Evolutionary conservation across 1,140 invertebrate genomes (phyloP).

Genomic region (Watersipora subatra): DNA sequence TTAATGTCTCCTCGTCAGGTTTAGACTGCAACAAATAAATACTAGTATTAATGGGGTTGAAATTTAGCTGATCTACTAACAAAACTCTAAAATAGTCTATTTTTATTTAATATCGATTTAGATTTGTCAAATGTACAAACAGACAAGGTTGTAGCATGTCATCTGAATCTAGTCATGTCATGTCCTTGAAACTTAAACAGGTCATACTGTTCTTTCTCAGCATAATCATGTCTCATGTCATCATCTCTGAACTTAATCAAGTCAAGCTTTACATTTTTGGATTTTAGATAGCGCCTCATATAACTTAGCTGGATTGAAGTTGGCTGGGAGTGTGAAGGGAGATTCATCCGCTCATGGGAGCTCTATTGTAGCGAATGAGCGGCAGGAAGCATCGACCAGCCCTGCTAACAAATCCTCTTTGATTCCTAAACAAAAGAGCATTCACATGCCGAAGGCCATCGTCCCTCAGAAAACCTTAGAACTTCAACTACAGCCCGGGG

Average conservation of each 20-base stretch:
- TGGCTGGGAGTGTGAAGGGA: slow-evolving; percentile 15
- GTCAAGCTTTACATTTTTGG: too few relatives aligned
- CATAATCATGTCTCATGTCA: too few relatives aligned
- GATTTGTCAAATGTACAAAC: too few relatives aligned
- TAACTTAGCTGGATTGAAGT: slow-evolving; percentile 18
- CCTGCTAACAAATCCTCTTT: neutral
- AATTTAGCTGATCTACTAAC: too few relatives aligned
- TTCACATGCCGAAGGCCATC: neutral
- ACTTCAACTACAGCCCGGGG: slow-evolving; percentile 3
- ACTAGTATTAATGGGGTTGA: neutral
- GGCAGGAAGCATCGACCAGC: neutral
- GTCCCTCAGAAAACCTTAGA: neutral
- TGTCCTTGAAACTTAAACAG: too few relatives aligned
- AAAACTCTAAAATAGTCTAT: too few relatives aligned
- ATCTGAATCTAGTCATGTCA: too few relatives aligned
- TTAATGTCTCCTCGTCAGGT: neutral
- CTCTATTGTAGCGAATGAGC: neutral
- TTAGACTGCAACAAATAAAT: neutral
- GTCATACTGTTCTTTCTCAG: too few relatives aligned
- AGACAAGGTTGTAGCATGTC: too few relatives aligned
- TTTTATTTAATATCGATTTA: too few relatives aligned
- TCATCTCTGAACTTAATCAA: too few relatives aligned
- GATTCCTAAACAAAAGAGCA: neutral
- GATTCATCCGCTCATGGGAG: neutral
- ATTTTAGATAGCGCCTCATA: neutral